Evolutionary conservation across 2,888 invertebrate genomes (phyloP).

Genomic region (Syritta pipiens): DNA sequence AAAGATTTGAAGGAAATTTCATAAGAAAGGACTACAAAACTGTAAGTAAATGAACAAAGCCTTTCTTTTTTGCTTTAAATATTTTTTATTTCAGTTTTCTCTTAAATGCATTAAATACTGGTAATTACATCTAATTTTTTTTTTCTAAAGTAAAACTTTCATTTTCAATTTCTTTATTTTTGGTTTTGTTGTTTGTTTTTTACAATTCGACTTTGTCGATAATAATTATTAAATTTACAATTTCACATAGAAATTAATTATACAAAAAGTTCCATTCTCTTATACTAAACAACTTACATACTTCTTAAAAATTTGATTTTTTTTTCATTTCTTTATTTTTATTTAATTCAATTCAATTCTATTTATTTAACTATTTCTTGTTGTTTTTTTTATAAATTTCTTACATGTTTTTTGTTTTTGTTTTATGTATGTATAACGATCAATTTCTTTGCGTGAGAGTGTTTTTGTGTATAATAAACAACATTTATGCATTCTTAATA

Average conservation of each 20-base stretch:
- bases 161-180: slow-evolving; percentile 12
- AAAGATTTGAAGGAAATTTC: too few relatives aligned
- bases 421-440: slow-evolving; percentile 7
- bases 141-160: slow-evolving; percentile 16
- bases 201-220: slow-evolving; percentile 63
- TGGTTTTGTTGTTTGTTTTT: background rate
- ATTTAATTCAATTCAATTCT: slow-evolving; percentile 14
- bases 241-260: slow-evolving; percentile 56
- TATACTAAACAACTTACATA: slow-evolving; percentile 46
- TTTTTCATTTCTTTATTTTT: background rate
- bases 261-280: slow-evolving; percentile 54
- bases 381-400: slow-evolving; percentile 2
- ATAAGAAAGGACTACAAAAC: background rate
- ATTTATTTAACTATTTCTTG: slow-evolving; percentile 34
- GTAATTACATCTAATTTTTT: slow-evolving; percentile 37
- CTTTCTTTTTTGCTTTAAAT: slow-evolving; percentile 6
- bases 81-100: slow-evolving; percentile 51
- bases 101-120: slow-evolving; percentile 60
- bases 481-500: slow-evolving; percentile 22
- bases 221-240: slow-evolving; percentile 51
- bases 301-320: slow-evolving; percentile 37
- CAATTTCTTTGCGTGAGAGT: slow-evolving; percentile 13
- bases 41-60: background rate
- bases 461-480: slow-evolving; percentile 19
- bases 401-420: background rate